phyloP scores from a whole-genome alignment of 1,140 invertebrate species.

The Ceratosolen solmsi region DNA sequence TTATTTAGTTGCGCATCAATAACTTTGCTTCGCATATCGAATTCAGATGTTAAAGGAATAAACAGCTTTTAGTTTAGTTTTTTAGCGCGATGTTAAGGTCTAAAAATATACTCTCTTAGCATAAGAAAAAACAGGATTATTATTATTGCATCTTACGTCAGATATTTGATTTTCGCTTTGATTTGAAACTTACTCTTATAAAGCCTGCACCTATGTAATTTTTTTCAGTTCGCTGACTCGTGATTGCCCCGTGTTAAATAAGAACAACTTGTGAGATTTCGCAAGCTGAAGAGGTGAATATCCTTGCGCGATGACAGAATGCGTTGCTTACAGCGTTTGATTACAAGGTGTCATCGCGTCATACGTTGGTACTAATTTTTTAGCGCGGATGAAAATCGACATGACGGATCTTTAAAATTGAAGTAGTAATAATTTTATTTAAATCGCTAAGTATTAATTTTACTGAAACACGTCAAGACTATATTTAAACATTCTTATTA shows the following conservation, averaged over 20 bases:
- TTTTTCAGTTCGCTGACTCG: constrained; percentile 29
- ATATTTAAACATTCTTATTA: neutral
- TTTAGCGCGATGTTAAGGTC: neutral
- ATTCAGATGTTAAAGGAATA: neutral
- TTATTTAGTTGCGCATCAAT: neutral
- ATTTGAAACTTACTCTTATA: constrained; percentile 31
- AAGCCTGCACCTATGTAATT: constrained; percentile 21
- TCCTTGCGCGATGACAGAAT: neutral
- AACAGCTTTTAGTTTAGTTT: neutral
- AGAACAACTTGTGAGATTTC: constrained; percentile 34
- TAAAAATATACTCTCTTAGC: neutral
- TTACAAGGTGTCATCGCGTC: constrained; percentile 17
- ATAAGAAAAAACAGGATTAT: neutral
- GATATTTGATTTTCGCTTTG: constrained; percentile 12
- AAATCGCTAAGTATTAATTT: neutral
- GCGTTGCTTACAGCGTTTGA: constrained; percentile 5
- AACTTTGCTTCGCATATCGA: neutral
- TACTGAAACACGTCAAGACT: neutral
- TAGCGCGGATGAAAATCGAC: neutral
- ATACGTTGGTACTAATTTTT: neutral
- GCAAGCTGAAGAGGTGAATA: constrained; percentile 23
- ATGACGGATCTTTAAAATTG: neutral
- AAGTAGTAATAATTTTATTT: neutral
- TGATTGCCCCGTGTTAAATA: constrained; percentile 18
- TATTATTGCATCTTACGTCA: constrained; percentile 29